Base-by-base conservation (phyloP, 2,113 vertebrate genomes). In the Phalacrocorax aristotelis region DNA sequence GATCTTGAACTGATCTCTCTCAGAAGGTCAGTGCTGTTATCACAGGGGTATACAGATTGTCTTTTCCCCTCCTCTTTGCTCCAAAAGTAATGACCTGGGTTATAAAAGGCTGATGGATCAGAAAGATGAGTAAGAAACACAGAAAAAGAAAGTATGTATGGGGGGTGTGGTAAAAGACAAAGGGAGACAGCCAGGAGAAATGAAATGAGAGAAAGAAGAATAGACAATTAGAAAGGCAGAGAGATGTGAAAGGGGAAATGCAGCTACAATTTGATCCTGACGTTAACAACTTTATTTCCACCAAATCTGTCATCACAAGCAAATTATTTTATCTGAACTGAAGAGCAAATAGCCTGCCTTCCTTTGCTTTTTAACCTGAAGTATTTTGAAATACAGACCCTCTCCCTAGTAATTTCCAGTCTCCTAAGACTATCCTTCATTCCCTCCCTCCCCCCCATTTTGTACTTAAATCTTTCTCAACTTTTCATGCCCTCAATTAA, bases 1-100 rank as follows among this genome's bases (percentile, higher is more conserved):
- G 87, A 94, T 97, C 96, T 94, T 79, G 96, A 93, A 96, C 91
- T 97, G 94, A 96, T 76, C 46, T 94, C 61, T 62, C 95, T 97
- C 95, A 96, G 95, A 81, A 90, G 89, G 66, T 65, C 95, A 96
- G 54, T 91, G 96, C 49, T 95, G 95, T 85, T 96, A 96, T 94
- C 95, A 93, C 91, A 96, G 78, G 74, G 90, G 61, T 70, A 96
- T 95, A 97, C 62, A 97, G 87, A 96, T 42, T 96, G 84, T 90
- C 84, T 96, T 96, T 97, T 93, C 78, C 96, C 96, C 92, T 96
- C 49, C 93, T 96, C 87, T 94, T 88, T 97, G 95, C 54, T 97
- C 89, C 96, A 96, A 93, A 95, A 96, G 95, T 95, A 93, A 96
- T 93, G 72, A 96, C 93, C 96, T 96, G 92, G 92, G 92, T 95